These are phyloP conservation scores for Scaptomyza flava DNA, from an alignment of 2,888 invertebrate species.

Conservation along the genomic window DNA sequence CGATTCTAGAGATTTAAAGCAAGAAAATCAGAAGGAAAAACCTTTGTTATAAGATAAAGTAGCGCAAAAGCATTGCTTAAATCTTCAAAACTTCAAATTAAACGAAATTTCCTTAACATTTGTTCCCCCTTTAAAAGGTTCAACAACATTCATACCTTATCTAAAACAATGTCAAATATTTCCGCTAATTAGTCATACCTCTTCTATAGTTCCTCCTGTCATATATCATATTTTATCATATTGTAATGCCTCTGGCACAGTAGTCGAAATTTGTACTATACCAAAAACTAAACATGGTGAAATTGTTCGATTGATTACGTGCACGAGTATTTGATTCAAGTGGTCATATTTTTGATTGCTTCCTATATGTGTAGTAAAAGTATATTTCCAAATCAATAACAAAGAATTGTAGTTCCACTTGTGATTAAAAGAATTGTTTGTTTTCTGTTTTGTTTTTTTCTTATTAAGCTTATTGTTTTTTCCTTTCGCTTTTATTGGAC, in stretches of 20 bases:
- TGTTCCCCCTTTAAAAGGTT: not conserved
- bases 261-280: not conserved
- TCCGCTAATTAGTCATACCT: slow-evolving; percentile 2
- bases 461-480: slow-evolving; percentile 5
- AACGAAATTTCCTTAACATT: no score
- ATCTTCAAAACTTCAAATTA: no score
- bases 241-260: slow-evolving; percentile 3
- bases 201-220: not conserved
- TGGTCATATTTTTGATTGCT: slow-evolving; percentile 34
- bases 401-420: slow-evolving; percentile 45
- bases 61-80: not conserved
- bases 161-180: slow-evolving; percentile 2
- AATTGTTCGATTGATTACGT: slow-evolving; percentile 24
- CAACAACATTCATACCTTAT: slow-evolving; percentile 8
- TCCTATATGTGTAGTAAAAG: slow-evolving; percentile 10
- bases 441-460: not conserved
- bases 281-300: not conserved
- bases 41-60: no score
- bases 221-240: no score
- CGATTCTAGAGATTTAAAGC: no score
- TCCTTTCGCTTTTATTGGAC: slow-evolving; percentile 3
- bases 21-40: no score
- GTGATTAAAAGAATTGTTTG: slow-evolving; percentile 36
- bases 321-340: slow-evolving; percentile 16
- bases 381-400: slow-evolving; percentile 18